Conservation (phyloP, 1,140 invertebrate species). For the Drosophila melanogaster region Release_6_plus_ISO1_MT NT_033779.5:18322001-18322500, state of each 20-base stretch:
- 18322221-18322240: conserved; percentile 10
- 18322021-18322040: not conserved
- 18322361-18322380: conserved; percentile 81
- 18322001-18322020: conserved; percentile 62
- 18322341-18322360: conserved; percentile 37
- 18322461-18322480: conserved; percentile 5
- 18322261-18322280: conserved; percentile 38
- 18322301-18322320: conserved; percentile 59
- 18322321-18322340: conserved; percentile 43
- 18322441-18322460: conserved; percentile 7
- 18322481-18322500: not conserved
- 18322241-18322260: conserved; percentile 1
- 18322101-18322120: conserved; percentile 67
- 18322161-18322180: conserved; percentile 27
- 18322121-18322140: conserved; percentile 45
- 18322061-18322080: conserved; percentile 13
- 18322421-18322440: conserved; percentile 7
- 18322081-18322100: conserved; percentile 77
- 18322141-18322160: conserved; percentile 56
- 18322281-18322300: conserved; percentile 73
- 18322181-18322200: conserved; percentile 16
- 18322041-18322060: not conserved
- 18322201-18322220: conserved; percentile 25
- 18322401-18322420: conserved; percentile 10
- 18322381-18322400: conserved; percentile 43